Conservation (phyloP, 2,797 vertebrate species). For the Enteromius afrohamiltoni region DNA sequence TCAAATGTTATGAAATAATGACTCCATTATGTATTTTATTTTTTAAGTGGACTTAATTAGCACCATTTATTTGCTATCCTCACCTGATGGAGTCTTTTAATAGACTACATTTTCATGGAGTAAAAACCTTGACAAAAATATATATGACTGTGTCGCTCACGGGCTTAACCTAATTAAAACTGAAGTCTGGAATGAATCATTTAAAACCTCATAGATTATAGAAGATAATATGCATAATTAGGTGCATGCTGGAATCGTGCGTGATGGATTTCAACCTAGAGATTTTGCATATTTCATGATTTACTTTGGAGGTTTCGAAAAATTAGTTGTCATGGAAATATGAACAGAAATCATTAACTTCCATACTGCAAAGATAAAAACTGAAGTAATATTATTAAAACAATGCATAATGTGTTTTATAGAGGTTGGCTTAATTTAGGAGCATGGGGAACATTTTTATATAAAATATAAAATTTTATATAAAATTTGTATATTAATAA, state of each 20-base stretch:
- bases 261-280: not conserved
- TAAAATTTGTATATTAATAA: too few species aligned
- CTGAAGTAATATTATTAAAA: not conserved
- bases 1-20: not conserved
- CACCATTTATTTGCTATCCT: constrained; percentile 18
- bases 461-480: too few species aligned
- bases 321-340: not conserved
- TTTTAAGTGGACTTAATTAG: not conserved
- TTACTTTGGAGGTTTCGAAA: not conserved
- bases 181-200: constrained; percentile 22
- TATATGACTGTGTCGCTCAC: constrained; percentile 2
- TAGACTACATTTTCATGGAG: not conserved
- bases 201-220: constrained; percentile 29
- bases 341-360: not conserved
- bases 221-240: constrained; percentile 36
- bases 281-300: constrained; percentile 1
- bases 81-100: constrained; percentile 2
- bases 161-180: constrained; percentile 6
- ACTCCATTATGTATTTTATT: not conserved
- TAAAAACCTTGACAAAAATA: constrained; percentile 17
- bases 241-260: not conserved
- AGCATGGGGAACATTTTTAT: not conserved
- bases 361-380: not conserved
- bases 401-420: not conserved
- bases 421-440: too few species aligned